Conservation (phyloP, 2,113 vertebrate genomes). For the Hypanus sabinus region DNA sequence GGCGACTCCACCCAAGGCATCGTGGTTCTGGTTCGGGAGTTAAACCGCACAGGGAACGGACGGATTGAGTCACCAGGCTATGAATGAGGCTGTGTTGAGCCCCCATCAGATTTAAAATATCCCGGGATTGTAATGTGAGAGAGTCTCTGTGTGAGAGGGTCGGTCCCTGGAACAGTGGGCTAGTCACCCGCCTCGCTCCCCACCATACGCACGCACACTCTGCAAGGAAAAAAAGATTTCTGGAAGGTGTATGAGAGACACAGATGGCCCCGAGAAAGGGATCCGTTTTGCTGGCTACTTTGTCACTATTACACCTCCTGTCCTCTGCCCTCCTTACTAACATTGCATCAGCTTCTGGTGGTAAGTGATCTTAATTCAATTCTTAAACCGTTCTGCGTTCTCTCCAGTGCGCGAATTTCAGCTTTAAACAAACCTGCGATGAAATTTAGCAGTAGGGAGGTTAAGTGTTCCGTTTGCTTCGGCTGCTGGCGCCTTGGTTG, state of each 20-base stretch:
- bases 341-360: neutral
- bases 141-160: conserved; percentile 7
- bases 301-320: neutral
- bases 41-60: conserved; percentile 11
- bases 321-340: neutral
- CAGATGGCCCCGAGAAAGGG: neutral
- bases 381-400: neutral
- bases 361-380: neutral
- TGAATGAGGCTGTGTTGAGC: conserved; percentile 29
- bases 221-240: neutral
- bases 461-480: neutral
- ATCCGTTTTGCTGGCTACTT: neutral
- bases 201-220: neutral
- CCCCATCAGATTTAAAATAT: conserved; percentile 7
- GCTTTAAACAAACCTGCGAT: neutral
- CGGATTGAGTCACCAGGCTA: neutral
- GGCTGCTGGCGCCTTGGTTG: neutral
- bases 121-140: conserved; percentile 19
- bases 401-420: neutral
- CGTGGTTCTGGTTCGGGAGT: neutral
- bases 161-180: neutral
- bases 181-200: neutral
- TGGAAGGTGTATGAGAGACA: neutral
- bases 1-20: neutral
- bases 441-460: neutral